Percentiles rank a stretch among this genome's conserved stretches.
Evolutionary conservation across 1,140 invertebrate species (phyloP).

Genomic region (Eulimnadia texana): DNA sequence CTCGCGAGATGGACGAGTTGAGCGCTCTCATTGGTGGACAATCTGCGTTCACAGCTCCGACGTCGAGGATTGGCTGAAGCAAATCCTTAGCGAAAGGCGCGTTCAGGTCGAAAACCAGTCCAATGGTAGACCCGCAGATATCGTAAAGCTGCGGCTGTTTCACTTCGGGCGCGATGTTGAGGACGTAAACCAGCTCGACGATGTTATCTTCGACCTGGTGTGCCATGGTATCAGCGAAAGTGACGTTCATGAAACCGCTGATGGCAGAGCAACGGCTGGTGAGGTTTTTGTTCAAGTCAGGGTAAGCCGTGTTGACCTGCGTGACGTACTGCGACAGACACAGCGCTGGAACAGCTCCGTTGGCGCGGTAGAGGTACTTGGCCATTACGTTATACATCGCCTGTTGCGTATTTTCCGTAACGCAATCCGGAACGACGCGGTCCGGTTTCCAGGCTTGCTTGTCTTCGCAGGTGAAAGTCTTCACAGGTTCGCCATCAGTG

Average conservation of each 20-base stretch:
- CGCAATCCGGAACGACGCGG: constrained; percentile 80
- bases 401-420: constrained; percentile 85
- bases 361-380: constrained; percentile 73
- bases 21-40: constrained; percentile 78
- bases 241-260: constrained; percentile 87
- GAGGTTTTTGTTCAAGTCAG: constrained; percentile 59
- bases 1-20: constrained; percentile 64
- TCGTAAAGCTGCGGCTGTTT: constrained; percentile 81
- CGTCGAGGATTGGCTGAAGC: constrained; percentile 75
- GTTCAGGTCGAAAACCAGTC: constrained; percentile 82
- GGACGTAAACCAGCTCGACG: constrained; percentile 62
- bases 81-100: constrained; percentile 82
- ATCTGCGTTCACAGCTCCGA: constrained; percentile 73
- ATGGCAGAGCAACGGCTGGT: constrained; percentile 78
- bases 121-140: constrained; percentile 81
- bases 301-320: constrained; percentile 63
- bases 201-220: constrained; percentile 66
- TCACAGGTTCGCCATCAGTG: constrained; percentile 72
- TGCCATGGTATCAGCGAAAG: constrained; percentile 65
- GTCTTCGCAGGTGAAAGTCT: constrained; percentile 67
- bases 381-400: constrained; percentile 83
- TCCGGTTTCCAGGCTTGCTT: constrained; percentile 61
- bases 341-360: constrained; percentile 64
- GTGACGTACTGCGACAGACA: constrained; percentile 79
- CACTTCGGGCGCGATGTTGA: constrained; percentile 73